Evolutionary conservation across 2,888 invertebrate genomes (phyloP).

Genomic region (Watsonalla binaria): DNA sequence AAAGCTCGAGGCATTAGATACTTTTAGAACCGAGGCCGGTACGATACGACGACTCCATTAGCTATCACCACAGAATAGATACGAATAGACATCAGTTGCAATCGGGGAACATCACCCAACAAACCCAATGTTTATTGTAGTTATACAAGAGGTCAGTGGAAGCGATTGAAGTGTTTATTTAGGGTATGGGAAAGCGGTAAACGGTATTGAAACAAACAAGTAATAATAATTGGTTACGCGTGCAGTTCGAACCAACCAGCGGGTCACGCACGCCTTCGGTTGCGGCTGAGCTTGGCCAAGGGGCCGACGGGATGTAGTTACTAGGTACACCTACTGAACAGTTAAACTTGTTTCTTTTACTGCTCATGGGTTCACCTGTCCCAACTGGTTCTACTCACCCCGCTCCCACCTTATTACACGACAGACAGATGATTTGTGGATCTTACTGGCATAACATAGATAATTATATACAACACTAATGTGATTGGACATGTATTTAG

Average conservation of each 20-base stretch:
- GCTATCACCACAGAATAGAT: not conserved
- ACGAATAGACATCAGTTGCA: not conserved
- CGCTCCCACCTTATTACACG: not conserved
- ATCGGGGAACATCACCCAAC: not conserved
- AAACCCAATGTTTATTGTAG: conserved; percentile 10
- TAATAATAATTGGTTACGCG: conserved; percentile 21
- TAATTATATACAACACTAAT: too few species aligned
- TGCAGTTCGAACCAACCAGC: conserved; percentile 26
- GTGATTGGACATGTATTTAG: too few species aligned
- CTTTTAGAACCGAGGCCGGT: not conserved
- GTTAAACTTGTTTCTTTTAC: too few species aligned
- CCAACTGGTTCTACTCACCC: conserved; percentile 21
- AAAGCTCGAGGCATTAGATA: not conserved
- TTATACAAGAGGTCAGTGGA: conserved; percentile 23
- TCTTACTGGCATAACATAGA: too few species aligned
- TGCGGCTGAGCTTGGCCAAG: conserved; percentile 23
- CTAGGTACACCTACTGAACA: conserved; percentile 14
- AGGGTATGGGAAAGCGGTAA: conserved; percentile 26
- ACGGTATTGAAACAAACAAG: conserved; percentile 19
- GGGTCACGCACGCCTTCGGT: conserved; percentile 31
- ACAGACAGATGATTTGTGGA: too few species aligned
- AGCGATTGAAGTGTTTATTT: conserved; percentile 10
- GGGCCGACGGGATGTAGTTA: conserved; percentile 17
- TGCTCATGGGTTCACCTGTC: conserved; percentile 21
- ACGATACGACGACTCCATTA: not conserved